phyloP scores from a whole-genome alignment of 2,888 invertebrate genomes.

The Belgica antarctica region DNA sequence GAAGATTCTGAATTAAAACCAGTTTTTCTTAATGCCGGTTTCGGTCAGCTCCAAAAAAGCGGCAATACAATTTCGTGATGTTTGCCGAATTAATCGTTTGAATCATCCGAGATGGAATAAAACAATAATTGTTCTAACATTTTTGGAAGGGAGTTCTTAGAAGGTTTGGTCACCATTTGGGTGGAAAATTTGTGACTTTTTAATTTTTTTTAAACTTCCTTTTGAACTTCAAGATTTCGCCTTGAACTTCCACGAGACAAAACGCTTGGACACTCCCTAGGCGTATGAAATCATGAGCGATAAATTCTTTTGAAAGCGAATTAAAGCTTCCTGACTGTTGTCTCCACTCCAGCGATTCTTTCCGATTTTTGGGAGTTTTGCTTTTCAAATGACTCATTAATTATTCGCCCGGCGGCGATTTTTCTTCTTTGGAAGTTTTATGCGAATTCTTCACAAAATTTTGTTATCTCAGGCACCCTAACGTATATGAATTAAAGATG shows the following conservation, averaged over 20 bases:
- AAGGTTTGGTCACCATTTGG: too few relatives aligned
- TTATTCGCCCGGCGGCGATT: background rate
- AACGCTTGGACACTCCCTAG: too few relatives aligned
- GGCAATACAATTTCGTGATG: background rate
- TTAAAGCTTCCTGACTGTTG: background rate
- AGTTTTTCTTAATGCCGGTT: background rate
- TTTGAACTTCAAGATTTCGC: too few relatives aligned
- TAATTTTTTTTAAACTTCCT: too few relatives aligned
- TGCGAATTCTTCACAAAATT: conserved; percentile 8
- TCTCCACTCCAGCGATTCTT: background rate
- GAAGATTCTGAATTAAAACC: conserved; percentile 16
- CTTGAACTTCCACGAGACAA: too few relatives aligned
- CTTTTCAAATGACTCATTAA: conserved; percentile 6
- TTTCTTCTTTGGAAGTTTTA: conserved; percentile 1
- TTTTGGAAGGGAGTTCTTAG: background rate
- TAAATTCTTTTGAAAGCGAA: too few relatives aligned
- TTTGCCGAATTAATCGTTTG: background rate
- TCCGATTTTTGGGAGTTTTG: too few relatives aligned
- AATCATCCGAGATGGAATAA: background rate
- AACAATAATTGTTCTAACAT: background rate
- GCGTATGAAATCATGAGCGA: too few relatives aligned
- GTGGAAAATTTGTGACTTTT: too few relatives aligned
- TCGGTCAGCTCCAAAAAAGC: background rate
- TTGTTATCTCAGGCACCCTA: too few relatives aligned
- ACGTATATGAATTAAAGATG: conserved; percentile 6